Evolutionary conservation across 2,113 vertebrate species (phyloP), one percentile per base, ranked within the genome.

Genomic region (Pteruthius melanotis): DNA sequence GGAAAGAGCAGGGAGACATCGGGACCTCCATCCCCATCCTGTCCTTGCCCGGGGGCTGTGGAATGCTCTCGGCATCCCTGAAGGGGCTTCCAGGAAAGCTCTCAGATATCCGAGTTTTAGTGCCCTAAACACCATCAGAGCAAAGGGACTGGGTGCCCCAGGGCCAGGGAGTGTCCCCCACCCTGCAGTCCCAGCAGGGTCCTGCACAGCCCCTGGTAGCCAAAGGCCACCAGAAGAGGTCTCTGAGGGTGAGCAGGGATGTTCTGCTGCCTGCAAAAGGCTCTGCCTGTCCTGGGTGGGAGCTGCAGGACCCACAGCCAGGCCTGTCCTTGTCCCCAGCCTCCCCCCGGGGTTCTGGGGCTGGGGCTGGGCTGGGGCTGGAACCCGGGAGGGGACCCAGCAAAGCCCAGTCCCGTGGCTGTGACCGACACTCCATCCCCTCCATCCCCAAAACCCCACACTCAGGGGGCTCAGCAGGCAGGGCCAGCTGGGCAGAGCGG

Each of bases 21-120:
- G 0, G 30, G 80, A 60, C 33, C 22, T 49, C 0, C 0, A 4
- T 22, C 53, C 59, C 15, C 3, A 12, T 8, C 71, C 56, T 9
- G n/a, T 16, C 42, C 60, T 40, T 8, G 37, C 13, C 19, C 28
- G 1, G 10, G 0, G 56, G 14, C 53, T 59, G 40, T 2, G 61
- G 88, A 50, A 33, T 5, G 31, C 21, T n/a, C 50, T 35, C 1
- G 0, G 79, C 17, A 13, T 6, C 47, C 33, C 64, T 8, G 26
- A 2, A 14, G 27, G 30, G 30, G 2, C 6, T 4, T 5, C 5
- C 28, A 56, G 63, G 11, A 14, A 19, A 80, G 9, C 13, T 12
- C n/a, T 10, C 50, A 24, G 2, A 39, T 10, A 1, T 0, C 0
- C 1, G 5, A 17, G 17, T 5, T 89, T 66, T 11, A 9, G 35